Evolutionary conservation across 2,797 vertebrate species (phyloP).

Genomic region (Arnoldichthys spilopterus): DNA sequence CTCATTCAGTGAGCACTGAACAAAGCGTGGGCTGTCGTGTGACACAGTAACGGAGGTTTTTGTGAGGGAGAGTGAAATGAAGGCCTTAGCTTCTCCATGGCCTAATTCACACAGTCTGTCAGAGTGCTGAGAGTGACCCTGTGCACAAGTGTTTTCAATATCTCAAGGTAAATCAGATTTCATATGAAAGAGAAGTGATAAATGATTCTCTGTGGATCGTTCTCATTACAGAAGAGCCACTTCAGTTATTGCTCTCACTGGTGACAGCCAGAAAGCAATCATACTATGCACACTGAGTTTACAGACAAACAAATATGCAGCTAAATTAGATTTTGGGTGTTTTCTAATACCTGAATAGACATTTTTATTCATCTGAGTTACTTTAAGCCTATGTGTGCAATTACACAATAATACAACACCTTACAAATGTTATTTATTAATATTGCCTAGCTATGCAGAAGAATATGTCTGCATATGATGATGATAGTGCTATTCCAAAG

Average conservation of each 20-base stretch:
- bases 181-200: conserved; percentile 34
- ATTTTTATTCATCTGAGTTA: not conserved
- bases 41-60: conserved; percentile 36
- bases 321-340: conserved; percentile 12
- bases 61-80: conserved; percentile 42
- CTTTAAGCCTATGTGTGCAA: too few relatives aligned
- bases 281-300: conserved; percentile 26
- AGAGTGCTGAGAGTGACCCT: conserved; percentile 39
- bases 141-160: conserved; percentile 34
- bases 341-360: conserved; percentile 10
- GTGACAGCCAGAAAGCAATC: conserved; percentile 39
- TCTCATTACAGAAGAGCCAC: conserved; percentile 39
- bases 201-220: conserved; percentile 31
- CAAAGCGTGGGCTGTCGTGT: conserved; percentile 34
- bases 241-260: conserved; percentile 9
- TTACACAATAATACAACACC: too few relatives aligned
- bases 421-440: too few relatives aligned
- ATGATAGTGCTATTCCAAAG: conserved; percentile 21
- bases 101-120: conserved; percentile 13
- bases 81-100: conserved; percentile 36
- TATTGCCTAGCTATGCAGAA: conserved; percentile 38
- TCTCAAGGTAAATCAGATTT: conserved; percentile 51
- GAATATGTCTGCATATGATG: conserved; percentile 14
- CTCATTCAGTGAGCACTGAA: conserved; percentile 19
- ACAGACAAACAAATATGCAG: conserved; percentile 1